phyloP scores from a whole-genome alignment of 2,113 vertebrate species.

The Empidonax traillii region DNA sequence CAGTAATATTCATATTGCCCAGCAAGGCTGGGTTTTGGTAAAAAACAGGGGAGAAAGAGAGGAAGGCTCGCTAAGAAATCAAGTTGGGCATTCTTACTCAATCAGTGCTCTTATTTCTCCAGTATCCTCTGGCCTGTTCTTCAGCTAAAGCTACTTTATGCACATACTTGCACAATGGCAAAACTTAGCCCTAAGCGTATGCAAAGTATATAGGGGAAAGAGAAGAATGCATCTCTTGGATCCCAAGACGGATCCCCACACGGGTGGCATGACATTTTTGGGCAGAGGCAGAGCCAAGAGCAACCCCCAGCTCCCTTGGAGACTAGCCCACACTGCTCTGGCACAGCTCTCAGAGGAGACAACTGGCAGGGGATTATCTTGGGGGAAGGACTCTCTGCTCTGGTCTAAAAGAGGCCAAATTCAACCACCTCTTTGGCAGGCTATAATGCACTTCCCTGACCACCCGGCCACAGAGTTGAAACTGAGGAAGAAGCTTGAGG shows the following conservation, averaged over 20 bases:
- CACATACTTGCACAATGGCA: constrained; percentile 27
- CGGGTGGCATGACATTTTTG: background rate
- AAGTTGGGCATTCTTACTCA: background rate
- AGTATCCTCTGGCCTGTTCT: background rate
- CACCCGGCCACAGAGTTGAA: background rate
- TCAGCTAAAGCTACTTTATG: constrained; percentile 21
- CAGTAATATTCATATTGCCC: fast-evolving
- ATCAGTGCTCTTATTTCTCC: background rate
- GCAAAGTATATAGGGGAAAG: constrained; percentile 2
- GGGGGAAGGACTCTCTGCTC: background rate
- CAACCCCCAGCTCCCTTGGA: background rate
- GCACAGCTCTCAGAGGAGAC: background rate
- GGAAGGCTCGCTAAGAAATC: background rate
- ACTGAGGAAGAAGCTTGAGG: background rate
- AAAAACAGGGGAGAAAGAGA: background rate
- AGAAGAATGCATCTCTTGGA: constrained; percentile 17
- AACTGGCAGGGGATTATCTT: background rate
- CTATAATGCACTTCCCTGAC: background rate
- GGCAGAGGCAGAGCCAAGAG: constrained; percentile 3
- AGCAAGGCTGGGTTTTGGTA: background rate
- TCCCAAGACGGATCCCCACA: background rate
- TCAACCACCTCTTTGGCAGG: background rate
- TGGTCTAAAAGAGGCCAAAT: background rate
- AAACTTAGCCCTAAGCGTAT: constrained; percentile 25
- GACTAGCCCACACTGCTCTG: background rate